Evolutionary conservation across 2,113 vertebrate species (phyloP), one percentile per base, ranked within the genome.

Genomic region (Paedocypris sp.): DNA sequence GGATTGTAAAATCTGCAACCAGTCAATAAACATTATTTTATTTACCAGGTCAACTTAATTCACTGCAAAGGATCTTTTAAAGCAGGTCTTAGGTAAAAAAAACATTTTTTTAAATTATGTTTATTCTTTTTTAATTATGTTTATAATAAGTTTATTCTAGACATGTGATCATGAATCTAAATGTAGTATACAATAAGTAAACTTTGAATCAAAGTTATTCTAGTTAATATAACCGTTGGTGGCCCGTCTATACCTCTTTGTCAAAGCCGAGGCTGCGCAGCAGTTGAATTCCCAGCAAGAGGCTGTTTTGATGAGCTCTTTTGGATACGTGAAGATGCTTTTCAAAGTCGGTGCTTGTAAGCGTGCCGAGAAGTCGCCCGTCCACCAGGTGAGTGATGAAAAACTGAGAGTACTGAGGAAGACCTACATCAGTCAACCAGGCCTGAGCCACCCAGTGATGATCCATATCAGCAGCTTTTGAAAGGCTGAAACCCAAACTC

Each of bases 401-500:
- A 49, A 87, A 88, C 78, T 91, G 90, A 2, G 90, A 87, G 74
- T 91, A 91, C 80, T 92, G 90, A 26, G 86, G 82, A 62, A 91
- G 70, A 18, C 88, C 88, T 15, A 91, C 75, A 12, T 91, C 90
- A 0, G 82, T 87, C 47, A 92, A 72, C 89, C 90, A 91, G 46
- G 90, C 89, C 65, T 91, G 90, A 41, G 89, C 88, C 60, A 92
- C 89, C 90, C 90, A 92, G 80, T 92, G 90, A 74, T 92, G 90
- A 75, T 92, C 90, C 84, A 92, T 80, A 9, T 91, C 90, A 0
- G 88, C 84, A 4, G 89, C 89, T 67, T 85, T 89, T 39, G 88
- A 91, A 62, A 91, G 74, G 58, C 89, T 73, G 26, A 53, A 56
- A 56, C 29, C 36, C 28, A 61, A 9, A 38, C 18, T 41, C 4